phyloP scores from a whole-genome alignment of 2,888 invertebrate species.

The Epistrophe grossulariae region DNA sequence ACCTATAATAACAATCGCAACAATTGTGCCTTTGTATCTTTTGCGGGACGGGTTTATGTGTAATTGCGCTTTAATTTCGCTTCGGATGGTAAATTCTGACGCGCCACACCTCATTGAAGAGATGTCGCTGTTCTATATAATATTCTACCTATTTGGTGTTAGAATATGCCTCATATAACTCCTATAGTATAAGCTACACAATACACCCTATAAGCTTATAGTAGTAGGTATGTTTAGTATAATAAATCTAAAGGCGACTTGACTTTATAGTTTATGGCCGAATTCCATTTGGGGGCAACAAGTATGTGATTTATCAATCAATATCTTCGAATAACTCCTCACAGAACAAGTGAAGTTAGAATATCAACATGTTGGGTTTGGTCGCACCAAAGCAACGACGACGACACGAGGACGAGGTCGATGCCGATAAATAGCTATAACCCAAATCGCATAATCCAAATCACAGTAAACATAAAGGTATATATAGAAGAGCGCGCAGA shows the following conservation, averaged over 20 bases:
- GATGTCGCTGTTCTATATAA: not conserved
- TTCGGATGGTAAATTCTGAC: conserved; percentile 56
- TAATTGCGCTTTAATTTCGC: conserved; percentile 66
- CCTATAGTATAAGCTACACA: not conserved
- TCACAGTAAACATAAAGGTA: conserved; percentile 61
- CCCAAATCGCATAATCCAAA: conserved; percentile 74
- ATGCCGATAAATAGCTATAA: conserved; percentile 19
- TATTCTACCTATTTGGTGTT: not conserved
- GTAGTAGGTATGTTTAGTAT: not conserved
- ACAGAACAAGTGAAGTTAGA: conserved; percentile 7
- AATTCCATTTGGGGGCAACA: conserved; percentile 68
- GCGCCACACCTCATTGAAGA: conserved; percentile 63
- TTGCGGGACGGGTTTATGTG: conserved; percentile 49
- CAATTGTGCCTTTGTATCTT: conserved; percentile 55
- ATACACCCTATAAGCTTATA: not conserved
- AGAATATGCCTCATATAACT: not conserved
- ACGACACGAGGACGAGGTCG: not conserved
- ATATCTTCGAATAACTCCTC: conserved; percentile 26
- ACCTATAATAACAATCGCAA: conserved; percentile 17
- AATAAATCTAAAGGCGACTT: conserved; percentile 35
- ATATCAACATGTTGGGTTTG: conserved; percentile 61
- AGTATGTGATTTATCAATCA: conserved; percentile 72
- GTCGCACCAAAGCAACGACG: not conserved
- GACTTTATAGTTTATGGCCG: conserved; percentile 44
- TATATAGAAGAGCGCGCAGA: too few species aligned